Evolutionary conservation across 2,797 vertebrate species (phyloP).

Genomic region (Catostomus latipinnis): DNA sequence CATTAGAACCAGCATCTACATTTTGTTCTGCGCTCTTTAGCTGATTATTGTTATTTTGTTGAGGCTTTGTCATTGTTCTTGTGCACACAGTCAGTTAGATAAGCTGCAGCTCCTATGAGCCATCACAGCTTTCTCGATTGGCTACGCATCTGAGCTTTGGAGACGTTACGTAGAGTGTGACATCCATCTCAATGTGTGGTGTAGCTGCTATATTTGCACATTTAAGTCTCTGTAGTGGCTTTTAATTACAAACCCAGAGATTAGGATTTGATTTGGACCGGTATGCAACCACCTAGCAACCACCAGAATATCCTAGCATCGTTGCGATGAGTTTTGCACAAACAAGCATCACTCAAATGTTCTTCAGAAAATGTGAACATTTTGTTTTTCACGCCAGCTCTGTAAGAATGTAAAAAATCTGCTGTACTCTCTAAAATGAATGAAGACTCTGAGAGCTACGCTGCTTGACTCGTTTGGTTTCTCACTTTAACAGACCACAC

Average conservation of each 20-base stretch:
- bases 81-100: slow-evolving; percentile 56
- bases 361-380: too few relatives aligned
- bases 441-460: not conserved
- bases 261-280: slow-evolving; percentile 1
- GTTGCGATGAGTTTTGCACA: too few relatives aligned
- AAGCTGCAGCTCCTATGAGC: slow-evolving; percentile 61
- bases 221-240: slow-evolving; percentile 28
- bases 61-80: slow-evolving; percentile 58
- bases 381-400: not conserved
- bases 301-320: too few relatives aligned
- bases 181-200: slow-evolving; percentile 53
- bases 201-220: slow-evolving; percentile 50
- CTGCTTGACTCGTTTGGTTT: not conserved
- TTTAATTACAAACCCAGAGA: slow-evolving; percentile 48
- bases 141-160: slow-evolving; percentile 52
- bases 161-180: slow-evolving; percentile 53
- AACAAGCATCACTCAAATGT: too few relatives aligned
- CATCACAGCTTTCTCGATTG: slow-evolving; percentile 62
- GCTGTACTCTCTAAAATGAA: not conserved
- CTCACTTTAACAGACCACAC: slow-evolving; percentile 29
- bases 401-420: slow-evolving; percentile 16
- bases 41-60: slow-evolving; percentile 52
- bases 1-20: slow-evolving; percentile 3
- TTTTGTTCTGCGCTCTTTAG: not conserved
- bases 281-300: too few relatives aligned